These are phyloP conservation scores for Drosophila aldrichi DNA, from an alignment of 2,888 invertebrate genomes.

Conservation along the genomic window DNA sequence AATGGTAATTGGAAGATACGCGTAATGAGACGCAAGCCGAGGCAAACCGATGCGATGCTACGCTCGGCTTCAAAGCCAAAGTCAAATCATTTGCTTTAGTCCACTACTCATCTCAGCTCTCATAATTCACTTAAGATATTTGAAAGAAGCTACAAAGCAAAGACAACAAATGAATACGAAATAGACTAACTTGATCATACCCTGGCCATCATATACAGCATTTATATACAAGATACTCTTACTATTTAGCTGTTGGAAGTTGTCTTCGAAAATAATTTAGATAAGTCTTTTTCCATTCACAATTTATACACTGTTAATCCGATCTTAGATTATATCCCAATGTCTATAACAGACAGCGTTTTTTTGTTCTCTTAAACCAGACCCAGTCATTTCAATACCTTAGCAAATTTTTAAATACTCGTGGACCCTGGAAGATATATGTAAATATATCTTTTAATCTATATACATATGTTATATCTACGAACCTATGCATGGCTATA, in stretches of 20 bases:
- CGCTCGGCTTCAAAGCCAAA: neutral
- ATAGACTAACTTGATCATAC: neutral
- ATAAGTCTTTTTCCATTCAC: too few relatives aligned
- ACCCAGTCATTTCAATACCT: too few relatives aligned
- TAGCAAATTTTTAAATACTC: too few relatives aligned
- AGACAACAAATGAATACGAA: neutral
- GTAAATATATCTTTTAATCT: too few relatives aligned
- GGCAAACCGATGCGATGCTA: slow-evolving; percentile 9
- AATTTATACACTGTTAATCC: too few relatives aligned
- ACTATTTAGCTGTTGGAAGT: too few relatives aligned
- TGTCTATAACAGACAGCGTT: too few relatives aligned
- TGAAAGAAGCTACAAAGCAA: neutral
- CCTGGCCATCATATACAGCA: neutral
- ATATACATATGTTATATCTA: too few relatives aligned
- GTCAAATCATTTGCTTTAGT: slow-evolving; percentile 10
- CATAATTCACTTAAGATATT: slow-evolving; percentile 49
- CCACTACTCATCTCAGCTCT: slow-evolving; percentile 25
- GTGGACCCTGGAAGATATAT: too few relatives aligned
- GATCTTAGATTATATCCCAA: too few relatives aligned
- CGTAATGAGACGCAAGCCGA: slow-evolving; percentile 16
- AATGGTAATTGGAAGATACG: slow-evolving; percentile 34
- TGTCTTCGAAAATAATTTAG: too few relatives aligned
- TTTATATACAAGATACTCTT: neutral
- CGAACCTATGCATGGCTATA: neutral
- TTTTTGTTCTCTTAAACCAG: too few relatives aligned